Evolutionary conservation across 2,113 vertebrate genomes (phyloP).

Genomic region (Otolemur garnettii): DNA sequence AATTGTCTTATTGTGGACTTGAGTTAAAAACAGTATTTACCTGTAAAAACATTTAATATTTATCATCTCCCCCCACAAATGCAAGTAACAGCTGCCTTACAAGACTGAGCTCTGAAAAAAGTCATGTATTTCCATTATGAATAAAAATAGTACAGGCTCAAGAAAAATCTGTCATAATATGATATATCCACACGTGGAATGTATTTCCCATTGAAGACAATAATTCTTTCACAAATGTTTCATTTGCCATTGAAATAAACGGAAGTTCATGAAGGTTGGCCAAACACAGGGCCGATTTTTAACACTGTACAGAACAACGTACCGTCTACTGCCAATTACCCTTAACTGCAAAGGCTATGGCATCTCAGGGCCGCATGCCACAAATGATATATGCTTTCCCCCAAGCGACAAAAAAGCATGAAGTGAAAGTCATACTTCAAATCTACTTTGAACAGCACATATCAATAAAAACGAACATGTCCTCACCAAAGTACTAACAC

Average conservation of each 20-base stretch:
- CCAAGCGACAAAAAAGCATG: constrained; percentile 70
- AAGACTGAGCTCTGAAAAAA: constrained; percentile 73
- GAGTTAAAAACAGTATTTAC: constrained; percentile 86
- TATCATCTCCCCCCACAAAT: constrained; percentile 86
- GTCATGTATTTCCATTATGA: constrained; percentile 81
- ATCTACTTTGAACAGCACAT: constrained; percentile 54
- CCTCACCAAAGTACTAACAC: neutral
- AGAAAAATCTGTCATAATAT: constrained; percentile 88
- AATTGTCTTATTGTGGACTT: constrained; percentile 86
- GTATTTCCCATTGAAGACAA: constrained; percentile 90
- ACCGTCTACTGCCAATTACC: constrained; percentile 84
- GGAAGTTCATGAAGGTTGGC: constrained; percentile 89
- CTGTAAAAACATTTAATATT: constrained; percentile 87
- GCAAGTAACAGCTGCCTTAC: constrained; percentile 82
- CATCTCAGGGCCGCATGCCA: constrained; percentile 84
- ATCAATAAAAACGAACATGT: neutral
- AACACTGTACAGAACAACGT: constrained; percentile 87
- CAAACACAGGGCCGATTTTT: constrained; percentile 90
- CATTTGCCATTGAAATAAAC: constrained; percentile 86
- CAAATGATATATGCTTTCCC: constrained; percentile 68
- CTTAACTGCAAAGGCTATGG: constrained; percentile 84
- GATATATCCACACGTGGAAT: constrained; percentile 92
- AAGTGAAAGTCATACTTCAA: constrained; percentile 70
- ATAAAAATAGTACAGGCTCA: constrained; percentile 87
- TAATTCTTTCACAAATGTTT: constrained; percentile 92